Conservation (phyloP, 2,888 invertebrate genomes). For the Nomada goodeniana region DNA sequence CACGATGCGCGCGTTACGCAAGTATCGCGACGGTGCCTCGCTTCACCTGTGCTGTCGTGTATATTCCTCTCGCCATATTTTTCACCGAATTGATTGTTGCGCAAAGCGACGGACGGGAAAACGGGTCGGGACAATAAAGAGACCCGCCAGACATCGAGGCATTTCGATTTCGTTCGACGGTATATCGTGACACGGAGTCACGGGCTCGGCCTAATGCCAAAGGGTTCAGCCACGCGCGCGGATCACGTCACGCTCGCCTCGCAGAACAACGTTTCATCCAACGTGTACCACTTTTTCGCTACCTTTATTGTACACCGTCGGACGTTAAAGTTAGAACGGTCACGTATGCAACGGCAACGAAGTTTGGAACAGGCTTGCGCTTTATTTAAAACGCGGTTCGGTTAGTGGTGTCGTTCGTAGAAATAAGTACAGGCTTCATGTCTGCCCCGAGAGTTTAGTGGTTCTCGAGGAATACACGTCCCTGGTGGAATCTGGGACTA, state of each 20-base stretch:
- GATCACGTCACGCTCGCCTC: slow-evolving; percentile 25
- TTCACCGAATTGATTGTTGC: slow-evolving; percentile 57
- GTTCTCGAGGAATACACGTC: background rate
- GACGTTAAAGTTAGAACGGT: background rate
- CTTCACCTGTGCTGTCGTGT: slow-evolving; percentile 52
- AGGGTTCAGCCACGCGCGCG: slow-evolving; percentile 54
- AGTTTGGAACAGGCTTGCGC: too few species aligned
- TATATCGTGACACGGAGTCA: slow-evolving; percentile 49
- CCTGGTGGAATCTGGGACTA: background rate
- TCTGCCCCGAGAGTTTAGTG: background rate
- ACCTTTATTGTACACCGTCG: background rate
- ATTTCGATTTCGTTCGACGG: slow-evolving; percentile 41
- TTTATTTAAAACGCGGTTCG: background rate
- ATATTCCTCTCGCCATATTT: background rate
- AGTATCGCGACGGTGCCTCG: slow-evolving; percentile 37
- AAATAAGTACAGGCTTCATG: background rate
- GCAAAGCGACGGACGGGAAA: slow-evolving; percentile 33
- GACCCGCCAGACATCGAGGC: slow-evolving; percentile 44
- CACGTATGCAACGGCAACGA: too few species aligned
- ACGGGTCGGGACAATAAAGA: slow-evolving; percentile 48
- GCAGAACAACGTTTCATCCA: slow-evolving; percentile 12
- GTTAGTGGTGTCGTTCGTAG: background rate
- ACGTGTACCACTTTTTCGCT: slow-evolving; percentile 23
- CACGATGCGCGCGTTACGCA: slow-evolving; percentile 29
- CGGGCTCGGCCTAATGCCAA: slow-evolving; percentile 36